Percentiles rank a stretch among this genome's conserved stretches.
Conservation (phyloP, 2,888 invertebrate genomes). For the Lordiphosa andalusiaca region DNA sequence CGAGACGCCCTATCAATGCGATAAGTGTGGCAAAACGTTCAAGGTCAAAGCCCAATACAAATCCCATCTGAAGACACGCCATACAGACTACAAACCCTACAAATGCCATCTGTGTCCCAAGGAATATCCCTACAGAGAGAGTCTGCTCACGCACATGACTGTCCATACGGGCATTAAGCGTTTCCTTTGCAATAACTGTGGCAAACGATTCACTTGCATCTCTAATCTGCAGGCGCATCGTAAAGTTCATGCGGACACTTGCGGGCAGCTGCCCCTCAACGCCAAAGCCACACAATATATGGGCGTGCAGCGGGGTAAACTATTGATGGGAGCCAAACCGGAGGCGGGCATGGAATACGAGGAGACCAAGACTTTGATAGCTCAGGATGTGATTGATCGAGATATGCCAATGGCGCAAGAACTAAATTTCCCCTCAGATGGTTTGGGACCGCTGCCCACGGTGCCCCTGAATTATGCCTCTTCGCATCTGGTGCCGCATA, state of each 20-base stretch:
- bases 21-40: constrained; percentile 77
- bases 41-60: constrained; percentile 79
- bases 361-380: constrained; percentile 74
- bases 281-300: constrained; percentile 79
- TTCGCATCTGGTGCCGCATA: constrained; percentile 53
- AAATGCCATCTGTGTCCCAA: constrained; percentile 80
- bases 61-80: constrained; percentile 79
- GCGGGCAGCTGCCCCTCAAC: constrained; percentile 78
- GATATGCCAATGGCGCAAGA: constrained; percentile 76
- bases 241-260: constrained; percentile 80
- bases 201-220: constrained; percentile 82
- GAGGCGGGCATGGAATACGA: constrained; percentile 77
- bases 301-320: constrained; percentile 78
- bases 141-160: constrained; percentile 81
- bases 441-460: constrained; percentile 65
- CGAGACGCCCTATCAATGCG: constrained; percentile 78
- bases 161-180: constrained; percentile 82
- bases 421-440: constrained; percentile 72
- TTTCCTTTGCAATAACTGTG: constrained; percentile 81
- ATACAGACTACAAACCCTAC: constrained; percentile 81
- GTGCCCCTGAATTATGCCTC: constrained; percentile 73
- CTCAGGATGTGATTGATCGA: constrained; percentile 74
- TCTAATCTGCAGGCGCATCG: constrained; percentile 82
- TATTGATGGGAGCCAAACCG: constrained; percentile 77
- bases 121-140: constrained; percentile 81